Evolutionary conservation across 1,140 invertebrate species (phyloP), one percentile per base, ranked within the genome.

Genomic region (Vollenhovia emeryi): DNA sequence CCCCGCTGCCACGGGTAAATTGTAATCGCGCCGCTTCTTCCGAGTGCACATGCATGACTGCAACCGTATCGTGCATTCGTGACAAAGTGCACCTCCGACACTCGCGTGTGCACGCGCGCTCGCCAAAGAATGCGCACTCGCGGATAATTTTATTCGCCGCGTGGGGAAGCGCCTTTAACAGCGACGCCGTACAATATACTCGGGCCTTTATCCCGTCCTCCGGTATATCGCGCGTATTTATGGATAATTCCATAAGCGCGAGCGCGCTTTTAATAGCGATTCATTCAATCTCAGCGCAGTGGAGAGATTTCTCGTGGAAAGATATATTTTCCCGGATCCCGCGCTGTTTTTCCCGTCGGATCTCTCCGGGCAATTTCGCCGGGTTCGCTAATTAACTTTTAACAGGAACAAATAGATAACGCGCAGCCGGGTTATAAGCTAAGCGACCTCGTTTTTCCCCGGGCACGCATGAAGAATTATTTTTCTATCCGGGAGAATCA

Each of bases 391-490:
- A 80, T 80, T 80, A 80, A 80, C 78, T 80, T 80, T 80, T 80
- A 80, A 80, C 78, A 55, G 64, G 64, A 80, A 80, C 78, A 71
- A 80, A 80, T 80, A 80, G 64, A 80, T 80, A 68, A 80, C 78
- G 78, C 78, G 64, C 78, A 71, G 48, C 30, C 50, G 64, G 18
- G 78, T 71, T 80, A 80, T 80, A 71, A 80, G 68, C 64, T 57
- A 40, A 71, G 15, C 64, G 64, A 43, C 21, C 76, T 40, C 62
- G 11, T 68, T 80, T 71, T 43, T 45, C 36, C n/a, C 18, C 48
- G n/a, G 15, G 13, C 57, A 71, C 24, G 64, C 64, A 43, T 43
- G 74, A 78, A 62, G 74, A 33, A 78, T 69, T 80, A 69, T 80
- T 80, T 69, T 80, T 57, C 50, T n/a, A 71, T 69, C 13, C 21